A percentile compares a stretch with the other conserved stretches of the same genome.
Conservation (phyloP, 1,140 invertebrate species). For the Diabrotica virgifera region DNA sequence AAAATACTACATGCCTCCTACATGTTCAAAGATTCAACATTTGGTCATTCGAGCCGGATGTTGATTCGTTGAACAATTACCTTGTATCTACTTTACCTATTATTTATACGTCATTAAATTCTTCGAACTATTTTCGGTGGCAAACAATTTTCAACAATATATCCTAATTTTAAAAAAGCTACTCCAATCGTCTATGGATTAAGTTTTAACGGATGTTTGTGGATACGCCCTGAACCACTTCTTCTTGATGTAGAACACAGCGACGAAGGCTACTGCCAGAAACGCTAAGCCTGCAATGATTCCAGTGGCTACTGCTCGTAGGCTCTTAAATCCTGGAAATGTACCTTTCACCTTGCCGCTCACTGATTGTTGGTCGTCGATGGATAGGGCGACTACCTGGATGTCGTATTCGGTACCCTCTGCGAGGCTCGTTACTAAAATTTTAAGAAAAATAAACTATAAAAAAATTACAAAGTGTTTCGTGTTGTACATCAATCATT, state of each 20-base stretch:
- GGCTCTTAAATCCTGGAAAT: constrained; percentile 60
- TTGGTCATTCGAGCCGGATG: too few species aligned
- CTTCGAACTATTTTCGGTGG: too few species aligned
- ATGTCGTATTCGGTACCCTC: constrained; percentile 66
- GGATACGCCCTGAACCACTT: constrained; percentile 36
- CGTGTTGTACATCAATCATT: too few species aligned
- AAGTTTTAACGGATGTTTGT: neutral
- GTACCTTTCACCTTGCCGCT: constrained; percentile 57
- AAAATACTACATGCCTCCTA: too few species aligned
- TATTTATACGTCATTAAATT: too few species aligned
- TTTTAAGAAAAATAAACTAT: neutral
- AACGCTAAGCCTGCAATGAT: constrained; percentile 50
- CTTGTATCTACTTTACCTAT: too few species aligned
- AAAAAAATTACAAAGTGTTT: neutral
- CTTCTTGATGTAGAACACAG: constrained; percentile 59
- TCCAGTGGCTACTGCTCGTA: constrained; percentile 61
- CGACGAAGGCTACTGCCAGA: constrained; percentile 56
- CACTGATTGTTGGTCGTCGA: constrained; percentile 54
- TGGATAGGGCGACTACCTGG: constrained; percentile 60
- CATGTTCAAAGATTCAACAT: too few species aligned
- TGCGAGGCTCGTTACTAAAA: constrained; percentile 60
- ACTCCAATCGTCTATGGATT: neutral
- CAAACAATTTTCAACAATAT: neutral
- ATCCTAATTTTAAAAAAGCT: neutral
- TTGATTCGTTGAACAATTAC: too few species aligned